phyloP scores from a whole-genome alignment of 2,888 invertebrate species.

The Pyrrhia umbra region DNA sequence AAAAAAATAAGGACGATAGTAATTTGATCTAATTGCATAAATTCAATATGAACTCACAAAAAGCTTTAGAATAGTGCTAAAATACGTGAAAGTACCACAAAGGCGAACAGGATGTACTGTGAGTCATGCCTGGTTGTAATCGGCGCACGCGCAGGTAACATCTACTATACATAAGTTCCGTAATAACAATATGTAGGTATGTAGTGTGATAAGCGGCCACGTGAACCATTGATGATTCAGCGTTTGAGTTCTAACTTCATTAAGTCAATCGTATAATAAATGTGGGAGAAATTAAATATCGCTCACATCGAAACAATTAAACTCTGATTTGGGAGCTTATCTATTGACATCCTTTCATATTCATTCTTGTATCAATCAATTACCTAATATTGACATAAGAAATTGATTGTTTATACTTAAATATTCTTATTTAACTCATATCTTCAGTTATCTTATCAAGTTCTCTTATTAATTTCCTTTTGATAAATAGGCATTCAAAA shows the following conservation, averaged over 20 bases:
- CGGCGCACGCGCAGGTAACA: conserved; percentile 86
- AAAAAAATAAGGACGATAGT: conserved; percentile 9
- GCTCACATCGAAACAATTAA: background rate
- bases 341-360: background rate
- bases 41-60: conserved; percentile 45
- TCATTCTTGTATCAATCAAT: background rate
- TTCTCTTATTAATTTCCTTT: background rate
- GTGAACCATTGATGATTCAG: conserved; percentile 84
- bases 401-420: background rate
- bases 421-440: background rate
- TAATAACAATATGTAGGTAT: conserved; percentile 74
- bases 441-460: conserved; percentile 16
- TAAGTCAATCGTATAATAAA: conserved; percentile 51
- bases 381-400: too few relatives aligned
- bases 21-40: conserved; percentile 18
- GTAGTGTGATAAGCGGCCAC: conserved; percentile 83
- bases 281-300: conserved; percentile 44
- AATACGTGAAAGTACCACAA: conserved; percentile 84
- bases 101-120: conserved; percentile 85
- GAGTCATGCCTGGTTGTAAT: conserved; percentile 80
- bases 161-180: conserved; percentile 75
- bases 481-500: background rate
- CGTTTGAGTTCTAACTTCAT: conserved; percentile 56
- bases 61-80: conserved; percentile 69
- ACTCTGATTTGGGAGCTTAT: conserved; percentile 2